These are phyloP conservation scores for Ibidorhyncha struthersii DNA, from an alignment of 2,113 vertebrate genomes.

Conservation along the genomic window DNA sequence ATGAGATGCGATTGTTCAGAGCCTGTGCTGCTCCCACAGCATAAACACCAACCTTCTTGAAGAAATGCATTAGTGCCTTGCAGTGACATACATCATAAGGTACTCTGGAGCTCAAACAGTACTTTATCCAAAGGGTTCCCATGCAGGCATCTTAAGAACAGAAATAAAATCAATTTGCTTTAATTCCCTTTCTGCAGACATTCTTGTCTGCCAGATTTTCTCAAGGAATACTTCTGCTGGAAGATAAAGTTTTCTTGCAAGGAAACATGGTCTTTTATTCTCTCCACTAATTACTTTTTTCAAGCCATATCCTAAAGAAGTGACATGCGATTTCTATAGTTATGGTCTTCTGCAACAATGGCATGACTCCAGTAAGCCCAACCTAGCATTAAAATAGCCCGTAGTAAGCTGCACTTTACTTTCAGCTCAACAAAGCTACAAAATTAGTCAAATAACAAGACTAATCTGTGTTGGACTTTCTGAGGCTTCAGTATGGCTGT, in stretches of 20 bases:
- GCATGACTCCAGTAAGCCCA: neutral
- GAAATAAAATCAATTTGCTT: constrained; percentile 4
- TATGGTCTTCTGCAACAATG: neutral
- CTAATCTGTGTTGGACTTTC: neutral
- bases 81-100: neutral
- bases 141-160: neutral
- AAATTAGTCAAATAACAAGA: neutral
- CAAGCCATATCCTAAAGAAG: neutral
- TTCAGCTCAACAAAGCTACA: neutral
- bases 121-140: neutral
- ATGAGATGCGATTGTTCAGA: neutral
- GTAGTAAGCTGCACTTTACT: neutral
- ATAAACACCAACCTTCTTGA: neutral
- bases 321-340: neutral
- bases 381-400: neutral
- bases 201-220: neutral
- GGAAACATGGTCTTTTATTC: neutral
- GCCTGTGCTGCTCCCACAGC: neutral
- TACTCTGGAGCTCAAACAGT: neutral
- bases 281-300: neutral
- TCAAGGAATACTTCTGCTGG: neutral
- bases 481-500: neutral
- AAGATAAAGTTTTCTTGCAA: neutral
- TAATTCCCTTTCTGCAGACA: neutral
- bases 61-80: neutral